Evolutionary conservation across 1,140 invertebrate species (phyloP).

Genomic region (Phocides pigmalion): DNA sequence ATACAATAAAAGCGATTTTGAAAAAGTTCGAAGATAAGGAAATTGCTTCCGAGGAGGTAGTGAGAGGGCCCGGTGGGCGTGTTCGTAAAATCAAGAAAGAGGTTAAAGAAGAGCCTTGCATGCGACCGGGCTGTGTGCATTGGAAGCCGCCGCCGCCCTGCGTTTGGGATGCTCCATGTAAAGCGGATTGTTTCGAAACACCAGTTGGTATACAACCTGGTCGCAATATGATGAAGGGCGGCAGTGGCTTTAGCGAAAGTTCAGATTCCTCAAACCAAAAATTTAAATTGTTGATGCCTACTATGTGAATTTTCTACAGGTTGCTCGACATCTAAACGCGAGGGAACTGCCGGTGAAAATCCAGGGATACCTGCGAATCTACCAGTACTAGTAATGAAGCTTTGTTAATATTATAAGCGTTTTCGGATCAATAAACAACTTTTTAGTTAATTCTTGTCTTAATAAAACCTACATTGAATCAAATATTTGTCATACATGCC

Average conservation of each 20-base stretch:
- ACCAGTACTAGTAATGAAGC: constrained; percentile 71
- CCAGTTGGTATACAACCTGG: constrained; percentile 53
- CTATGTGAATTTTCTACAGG: constrained; percentile 58
- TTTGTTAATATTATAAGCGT: constrained; percentile 50
- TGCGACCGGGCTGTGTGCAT: constrained; percentile 62
- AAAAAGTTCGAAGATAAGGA: constrained; percentile 58
- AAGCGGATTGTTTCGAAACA: constrained; percentile 67
- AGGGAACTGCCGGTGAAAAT: constrained; percentile 29
- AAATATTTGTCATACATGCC: no score
- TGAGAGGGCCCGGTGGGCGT: constrained; percentile 41
- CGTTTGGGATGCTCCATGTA: constrained; percentile 64
- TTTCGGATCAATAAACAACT: not conserved
- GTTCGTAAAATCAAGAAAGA: constrained; percentile 40
- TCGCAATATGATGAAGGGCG: constrained; percentile 47
- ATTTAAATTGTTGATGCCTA: constrained; percentile 52
- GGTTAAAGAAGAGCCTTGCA: constrained; percentile 54
- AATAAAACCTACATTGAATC: no score
- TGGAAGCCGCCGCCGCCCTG: constrained; percentile 66
- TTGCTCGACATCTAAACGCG: constrained; percentile 51
- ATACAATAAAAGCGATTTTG: constrained; percentile 49
- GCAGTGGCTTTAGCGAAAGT: constrained; percentile 35
- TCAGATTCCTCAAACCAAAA: constrained; percentile 23
- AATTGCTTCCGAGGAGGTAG: constrained; percentile 35
- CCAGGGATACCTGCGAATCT: constrained; percentile 48
- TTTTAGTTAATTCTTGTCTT: not conserved